phyloP scores from a whole-genome alignment of 2,888 invertebrate species.

The Ophion ventricosus region DNA sequence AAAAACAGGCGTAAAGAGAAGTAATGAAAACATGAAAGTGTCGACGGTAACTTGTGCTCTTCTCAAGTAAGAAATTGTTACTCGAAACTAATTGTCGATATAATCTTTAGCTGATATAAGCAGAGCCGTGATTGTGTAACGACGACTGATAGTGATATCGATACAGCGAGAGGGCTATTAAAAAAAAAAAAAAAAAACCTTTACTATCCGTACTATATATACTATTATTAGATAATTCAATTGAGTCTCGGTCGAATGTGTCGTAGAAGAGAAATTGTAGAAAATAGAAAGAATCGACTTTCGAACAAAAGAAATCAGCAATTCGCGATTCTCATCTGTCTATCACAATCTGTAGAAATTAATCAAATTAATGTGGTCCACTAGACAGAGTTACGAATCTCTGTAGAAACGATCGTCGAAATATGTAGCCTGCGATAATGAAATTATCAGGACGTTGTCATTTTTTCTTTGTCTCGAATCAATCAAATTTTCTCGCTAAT shows the following conservation, averaged over 20 bases:
- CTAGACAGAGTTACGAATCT: not conserved
- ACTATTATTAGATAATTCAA: conserved; percentile 48
- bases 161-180: conserved; percentile 49
- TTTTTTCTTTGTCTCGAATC: not conserved
- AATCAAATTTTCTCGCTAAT: not conserved
- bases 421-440: not conserved
- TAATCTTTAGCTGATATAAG: conserved; percentile 52
- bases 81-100: conserved; percentile 45
- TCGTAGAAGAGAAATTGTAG: conserved; percentile 45
- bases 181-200: conserved; percentile 27
- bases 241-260: conserved; percentile 47
- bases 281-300: conserved; percentile 17
- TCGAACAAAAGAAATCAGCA: conserved; percentile 8
- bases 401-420: not conserved
- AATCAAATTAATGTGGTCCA: conserved; percentile 50
- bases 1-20: conserved; percentile 43
- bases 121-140: conserved; percentile 58
- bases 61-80: conserved; percentile 35
- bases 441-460: not conserved
- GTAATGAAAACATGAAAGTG: conserved; percentile 43
- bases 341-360: conserved; percentile 44
- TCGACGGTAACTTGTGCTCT: conserved; percentile 54
- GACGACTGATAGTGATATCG: conserved; percentile 64
- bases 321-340: conserved; percentile 25
- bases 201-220: conserved; percentile 45